Evolutionary conservation across 2,797 vertebrate species (phyloP).

Genomic region (Myiotriccus ornatus): DNA sequence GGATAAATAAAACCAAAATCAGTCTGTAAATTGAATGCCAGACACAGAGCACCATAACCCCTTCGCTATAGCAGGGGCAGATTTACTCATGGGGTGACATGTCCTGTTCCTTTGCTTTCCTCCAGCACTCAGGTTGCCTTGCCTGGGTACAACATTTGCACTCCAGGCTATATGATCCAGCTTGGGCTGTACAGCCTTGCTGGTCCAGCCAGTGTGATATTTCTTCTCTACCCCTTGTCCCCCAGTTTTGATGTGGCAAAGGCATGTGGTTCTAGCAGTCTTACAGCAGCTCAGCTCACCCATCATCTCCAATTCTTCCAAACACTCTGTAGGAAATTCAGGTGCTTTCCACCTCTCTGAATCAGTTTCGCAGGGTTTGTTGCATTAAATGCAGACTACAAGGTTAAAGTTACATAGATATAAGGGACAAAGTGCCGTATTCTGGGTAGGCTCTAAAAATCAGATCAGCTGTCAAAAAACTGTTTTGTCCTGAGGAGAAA

Average conservation of each 20-base stretch:
- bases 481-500: neutral
- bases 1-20: neutral
- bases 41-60: neutral
- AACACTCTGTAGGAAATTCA: neutral
- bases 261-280: rapidly evolving
- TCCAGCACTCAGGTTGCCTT: neutral
- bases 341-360: neutral
- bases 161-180: neutral
- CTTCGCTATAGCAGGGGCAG: neutral
- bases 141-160: neutral
- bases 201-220: neutral
- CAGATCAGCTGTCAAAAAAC: neutral
- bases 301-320: neutral
- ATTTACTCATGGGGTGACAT: neutral
- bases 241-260: neutral
- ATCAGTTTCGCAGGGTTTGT: neutral
- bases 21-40: neutral
- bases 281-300: neutral
- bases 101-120: neutral
- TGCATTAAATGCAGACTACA: neutral
- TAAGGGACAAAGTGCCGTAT: neutral
- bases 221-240: neutral
- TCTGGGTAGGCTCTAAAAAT: neutral
- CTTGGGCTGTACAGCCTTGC: neutral
- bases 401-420: neutral